These are phyloP conservation scores for Ferrisia virgata DNA, from an alignment of 2,888 invertebrate genomes.

Conservation along the genomic window DNA sequence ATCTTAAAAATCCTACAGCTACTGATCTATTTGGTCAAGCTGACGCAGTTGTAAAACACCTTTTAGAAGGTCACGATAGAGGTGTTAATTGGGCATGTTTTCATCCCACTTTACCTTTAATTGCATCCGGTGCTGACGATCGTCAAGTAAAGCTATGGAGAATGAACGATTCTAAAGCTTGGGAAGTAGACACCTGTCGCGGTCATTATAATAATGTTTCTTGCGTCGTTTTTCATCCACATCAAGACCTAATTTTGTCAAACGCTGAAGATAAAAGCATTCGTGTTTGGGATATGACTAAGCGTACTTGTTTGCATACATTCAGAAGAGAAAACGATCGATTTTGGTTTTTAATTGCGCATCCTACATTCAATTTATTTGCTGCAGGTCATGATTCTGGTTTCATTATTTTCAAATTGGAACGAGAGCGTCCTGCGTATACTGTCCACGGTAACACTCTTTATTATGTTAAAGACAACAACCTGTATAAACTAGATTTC, in stretches of 20 bases:
- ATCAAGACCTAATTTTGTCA: slow-evolving; percentile 92
- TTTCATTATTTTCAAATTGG: slow-evolving; percentile 87
- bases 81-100: slow-evolving; percentile 99
- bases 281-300: slow-evolving; percentile 97
- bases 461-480: slow-evolving; percentile 94
- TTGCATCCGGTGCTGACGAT: slow-evolving; percentile 98
- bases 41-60: slow-evolving; percentile 88
- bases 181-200: slow-evolving; percentile 99
- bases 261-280: slow-evolving; percentile 98
- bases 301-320: slow-evolving; percentile 85
- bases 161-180: slow-evolving; percentile 97
- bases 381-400: slow-evolving; percentile 99
- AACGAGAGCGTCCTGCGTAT: slow-evolving; percentile 93
- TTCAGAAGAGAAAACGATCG: slow-evolving; percentile 93
- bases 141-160: slow-evolving; percentile 96
- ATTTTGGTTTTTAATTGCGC: slow-evolving; percentile 95
- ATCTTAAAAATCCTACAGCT: slow-evolving; percentile 71
- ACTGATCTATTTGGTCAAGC: slow-evolving; percentile 95
- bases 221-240: slow-evolving; percentile 93
- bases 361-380: slow-evolving; percentile 92
- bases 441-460: slow-evolving; percentile 88
- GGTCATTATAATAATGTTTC: slow-evolving; percentile 99
- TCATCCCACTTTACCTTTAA: slow-evolving; percentile 89
- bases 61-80: slow-evolving; percentile 89
- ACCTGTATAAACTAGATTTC: slow-evolving; percentile 86